These are phyloP conservation scores for Xanthia togata DNA, from an alignment of 2,888 invertebrate species.

Conservation along the genomic window DNA sequence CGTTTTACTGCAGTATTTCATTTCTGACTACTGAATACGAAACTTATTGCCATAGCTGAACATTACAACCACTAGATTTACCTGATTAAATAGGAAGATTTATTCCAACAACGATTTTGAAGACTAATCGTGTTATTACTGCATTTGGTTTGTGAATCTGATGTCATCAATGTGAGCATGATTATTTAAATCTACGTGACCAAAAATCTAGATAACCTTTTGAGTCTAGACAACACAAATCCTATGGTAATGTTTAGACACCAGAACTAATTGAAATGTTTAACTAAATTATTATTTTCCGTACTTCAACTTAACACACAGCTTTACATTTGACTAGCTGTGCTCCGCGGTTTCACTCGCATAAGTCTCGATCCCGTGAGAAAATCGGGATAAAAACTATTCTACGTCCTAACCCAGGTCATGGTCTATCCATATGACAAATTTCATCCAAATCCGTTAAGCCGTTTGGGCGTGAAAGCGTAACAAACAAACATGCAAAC, in stretches of 20 bases:
- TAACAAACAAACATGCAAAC: too few relatives aligned
- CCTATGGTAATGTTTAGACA: not conserved
- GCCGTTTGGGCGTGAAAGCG: too few relatives aligned
- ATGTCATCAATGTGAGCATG: constrained; percentile 6
- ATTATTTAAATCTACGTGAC: constrained; percentile 9
- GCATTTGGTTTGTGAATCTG: constrained; percentile 25
- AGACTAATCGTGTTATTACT: constrained; percentile 29
- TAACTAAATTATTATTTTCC: not conserved
- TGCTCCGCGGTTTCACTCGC: too few relatives aligned
- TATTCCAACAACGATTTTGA: constrained; percentile 3
- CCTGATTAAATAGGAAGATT: not conserved
- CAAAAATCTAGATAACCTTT: not conserved
- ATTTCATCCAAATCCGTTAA: too few relatives aligned
- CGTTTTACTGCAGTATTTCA: too few relatives aligned
- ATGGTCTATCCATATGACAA: too few relatives aligned
- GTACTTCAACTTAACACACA: not conserved
- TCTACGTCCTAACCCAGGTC: too few relatives aligned
- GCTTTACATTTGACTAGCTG: not conserved
- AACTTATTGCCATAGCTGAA: not conserved
- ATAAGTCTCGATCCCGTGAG: too few relatives aligned
- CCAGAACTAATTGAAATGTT: not conserved
- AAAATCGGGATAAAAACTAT: too few relatives aligned
- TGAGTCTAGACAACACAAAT: not conserved
- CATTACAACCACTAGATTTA: not conserved
- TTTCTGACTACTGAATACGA: too few relatives aligned